These are phyloP conservation scores for Peromyscus melanophrys DNA, from an alignment of 2,797 vertebrate species.

Conservation along the genomic window DNA sequence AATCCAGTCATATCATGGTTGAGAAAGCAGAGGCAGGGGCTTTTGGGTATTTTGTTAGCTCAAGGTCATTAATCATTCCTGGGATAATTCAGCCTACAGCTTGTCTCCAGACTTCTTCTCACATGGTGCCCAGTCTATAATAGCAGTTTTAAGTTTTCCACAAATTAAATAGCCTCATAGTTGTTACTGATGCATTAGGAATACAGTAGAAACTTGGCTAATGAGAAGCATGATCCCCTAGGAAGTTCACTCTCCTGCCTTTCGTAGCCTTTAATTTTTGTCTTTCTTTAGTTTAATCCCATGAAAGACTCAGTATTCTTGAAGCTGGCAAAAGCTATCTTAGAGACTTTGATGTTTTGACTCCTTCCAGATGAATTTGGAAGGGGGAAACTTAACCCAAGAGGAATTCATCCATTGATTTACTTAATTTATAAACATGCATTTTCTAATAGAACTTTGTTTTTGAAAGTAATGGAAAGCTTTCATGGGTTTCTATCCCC, in stretches of 20 bases:
- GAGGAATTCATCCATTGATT: constrained; percentile 51
- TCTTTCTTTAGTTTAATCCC: constrained; percentile 47
- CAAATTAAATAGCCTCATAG: neutral
- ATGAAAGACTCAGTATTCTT: constrained; percentile 1
- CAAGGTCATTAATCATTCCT: neutral
- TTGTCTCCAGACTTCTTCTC: neutral
- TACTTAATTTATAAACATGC: constrained; percentile 44
- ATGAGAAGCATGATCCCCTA: neutral
- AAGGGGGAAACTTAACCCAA: constrained; percentile 35
- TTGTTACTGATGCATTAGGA: constrained; percentile 45
- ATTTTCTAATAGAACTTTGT: constrained; percentile 59
- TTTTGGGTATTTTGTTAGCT: neutral
- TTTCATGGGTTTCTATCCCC: constrained; percentile 29
- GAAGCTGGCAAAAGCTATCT: constrained; percentile 25
- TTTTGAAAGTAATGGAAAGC: constrained; percentile 65
- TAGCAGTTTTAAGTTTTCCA: neutral
- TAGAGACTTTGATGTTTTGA: constrained; percentile 59
- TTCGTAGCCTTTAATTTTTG: neutral
- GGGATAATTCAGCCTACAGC: neutral
- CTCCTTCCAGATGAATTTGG: constrained; percentile 40
- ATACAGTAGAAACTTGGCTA: constrained; percentile 28
- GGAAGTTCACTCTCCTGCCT: neutral
- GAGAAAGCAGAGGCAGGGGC: neutral
- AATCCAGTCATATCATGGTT: neutral
- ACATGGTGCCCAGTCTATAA: neutral